A percentile compares a stretch with the other conserved stretches of the same genome.
Evolutionary conservation across 1,140 invertebrate species (phyloP).

Genomic region (Nasonia giraulti): DNA sequence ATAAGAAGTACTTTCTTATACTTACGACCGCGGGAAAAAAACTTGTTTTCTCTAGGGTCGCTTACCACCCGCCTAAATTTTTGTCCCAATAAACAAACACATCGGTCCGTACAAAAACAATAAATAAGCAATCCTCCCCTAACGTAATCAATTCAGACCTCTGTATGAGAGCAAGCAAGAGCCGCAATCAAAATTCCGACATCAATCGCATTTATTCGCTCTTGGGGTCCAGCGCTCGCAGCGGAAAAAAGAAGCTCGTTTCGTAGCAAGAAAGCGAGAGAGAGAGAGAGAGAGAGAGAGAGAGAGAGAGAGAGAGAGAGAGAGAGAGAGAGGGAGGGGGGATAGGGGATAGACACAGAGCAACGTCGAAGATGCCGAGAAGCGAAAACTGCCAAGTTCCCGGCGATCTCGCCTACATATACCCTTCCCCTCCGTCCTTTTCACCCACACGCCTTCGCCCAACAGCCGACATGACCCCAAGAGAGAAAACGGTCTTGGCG

Average conservation of each 20-base stretch:
- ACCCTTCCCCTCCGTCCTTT: slow-evolving; percentile 16
- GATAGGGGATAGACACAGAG: background rate
- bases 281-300: background rate
- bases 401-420: background rate
- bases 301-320: background rate
- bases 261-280: background rate
- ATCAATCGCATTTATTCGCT: slow-evolving; percentile 25
- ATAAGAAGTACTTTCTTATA: too few species aligned
- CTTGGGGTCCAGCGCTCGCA: background rate
- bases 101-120: background rate
- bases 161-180: background rate
- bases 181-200: slow-evolving; percentile 1
- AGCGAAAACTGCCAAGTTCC: slow-evolving; percentile 36
- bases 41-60: too few species aligned
- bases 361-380: background rate
- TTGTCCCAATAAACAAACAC: background rate
- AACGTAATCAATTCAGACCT: background rate
- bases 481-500: background rate
- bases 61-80: background rate
- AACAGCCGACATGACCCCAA: background rate
- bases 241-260: slow-evolving; percentile 2
- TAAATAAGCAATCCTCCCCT: background rate
- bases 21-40: too few species aligned
- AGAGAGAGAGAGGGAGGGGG: too few species aligned
- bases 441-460: background rate